Evolutionary conservation across 2,113 vertebrate species (phyloP).

Genomic region (Chaenocephalus aceratus): DNA sequence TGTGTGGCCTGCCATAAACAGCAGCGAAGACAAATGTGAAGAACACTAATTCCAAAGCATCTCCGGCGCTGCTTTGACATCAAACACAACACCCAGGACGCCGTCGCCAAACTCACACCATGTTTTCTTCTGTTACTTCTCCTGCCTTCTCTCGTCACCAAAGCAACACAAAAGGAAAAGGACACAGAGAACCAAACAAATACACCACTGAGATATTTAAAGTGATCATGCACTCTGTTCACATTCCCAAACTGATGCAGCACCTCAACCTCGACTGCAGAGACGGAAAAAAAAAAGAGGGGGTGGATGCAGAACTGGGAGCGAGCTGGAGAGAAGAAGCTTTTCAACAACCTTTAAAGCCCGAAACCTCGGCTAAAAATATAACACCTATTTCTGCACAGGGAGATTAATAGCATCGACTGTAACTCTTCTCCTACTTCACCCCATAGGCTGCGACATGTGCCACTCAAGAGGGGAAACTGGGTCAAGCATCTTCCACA

Average conservation of each 20-base stretch:
- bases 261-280: slow-evolving; percentile 43
- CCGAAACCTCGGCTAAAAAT: slow-evolving; percentile 48
- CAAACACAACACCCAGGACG: slow-evolving; percentile 25
- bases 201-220: slow-evolving; percentile 32
- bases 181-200: slow-evolving; percentile 29
- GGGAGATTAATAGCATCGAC: slow-evolving; percentile 39
- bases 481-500: slow-evolving; percentile 35
- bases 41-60: slow-evolving; percentile 38
- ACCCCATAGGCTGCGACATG: slow-evolving; percentile 34
- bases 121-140: slow-evolving; percentile 22
- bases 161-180: slow-evolving; percentile 26
- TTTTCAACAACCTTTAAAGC: slow-evolving; percentile 37
- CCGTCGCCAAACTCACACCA: slow-evolving; percentile 12
- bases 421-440: slow-evolving; percentile 27
- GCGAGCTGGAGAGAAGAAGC: slow-evolving; percentile 4
- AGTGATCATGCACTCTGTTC: slow-evolving; percentile 34
- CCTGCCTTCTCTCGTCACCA: background rate
- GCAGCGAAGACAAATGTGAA: slow-evolving; percentile 23
- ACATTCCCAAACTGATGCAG: slow-evolving; percentile 52
- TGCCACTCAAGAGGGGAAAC: slow-evolving; percentile 53
- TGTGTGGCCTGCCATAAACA: slow-evolving; percentile 41
- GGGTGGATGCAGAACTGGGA: slow-evolving; percentile 10
- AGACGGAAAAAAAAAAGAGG: slow-evolving; percentile 8
- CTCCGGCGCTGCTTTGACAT: slow-evolving; percentile 30
- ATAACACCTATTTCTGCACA: slow-evolving; percentile 36